Evolutionary conservation across 2,797 vertebrate species (phyloP).

Genomic region (Adrianichthys oophorus): DNA sequence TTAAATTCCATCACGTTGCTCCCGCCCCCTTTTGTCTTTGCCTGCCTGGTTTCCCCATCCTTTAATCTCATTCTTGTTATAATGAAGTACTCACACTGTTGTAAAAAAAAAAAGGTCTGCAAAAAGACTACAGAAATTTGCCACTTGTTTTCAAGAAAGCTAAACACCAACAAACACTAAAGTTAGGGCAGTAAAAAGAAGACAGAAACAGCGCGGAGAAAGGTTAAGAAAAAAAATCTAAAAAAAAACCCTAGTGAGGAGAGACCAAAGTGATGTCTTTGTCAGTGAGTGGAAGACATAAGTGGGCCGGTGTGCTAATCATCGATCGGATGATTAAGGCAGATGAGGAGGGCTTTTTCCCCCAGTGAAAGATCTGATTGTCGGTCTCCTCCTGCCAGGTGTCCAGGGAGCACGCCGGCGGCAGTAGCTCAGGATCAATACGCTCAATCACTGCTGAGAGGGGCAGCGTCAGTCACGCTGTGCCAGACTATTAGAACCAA

Average conservation of each 20-base stretch:
- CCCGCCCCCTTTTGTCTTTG: slow-evolving; percentile 23
- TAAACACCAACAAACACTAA: slow-evolving; percentile 2
- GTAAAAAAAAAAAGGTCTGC: slow-evolving; percentile 43
- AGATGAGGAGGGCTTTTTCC: slow-evolving; percentile 92
- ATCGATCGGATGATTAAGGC: slow-evolving; percentile 95
- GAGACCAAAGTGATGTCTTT: slow-evolving; percentile 64
- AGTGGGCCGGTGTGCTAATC: slow-evolving; percentile 83
- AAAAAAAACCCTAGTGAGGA: slow-evolving; percentile 14
- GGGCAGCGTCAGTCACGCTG: slow-evolving; percentile 79
- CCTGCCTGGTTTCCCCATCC: slow-evolving; percentile 1
- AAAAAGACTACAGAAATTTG: slow-evolving; percentile 42
- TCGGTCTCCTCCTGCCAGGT: slow-evolving; percentile 72
- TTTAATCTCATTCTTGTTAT: slow-evolving; percentile 15
- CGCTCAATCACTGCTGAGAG: slow-evolving; percentile 85
- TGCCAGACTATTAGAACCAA: slow-evolving; percentile 91
- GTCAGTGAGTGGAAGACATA: slow-evolving; percentile 68
- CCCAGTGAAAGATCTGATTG: slow-evolving; percentile 90
- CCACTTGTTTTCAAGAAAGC: slow-evolving; percentile 15
- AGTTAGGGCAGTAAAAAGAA: neutral
- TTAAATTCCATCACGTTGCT: slow-evolving; percentile 60
- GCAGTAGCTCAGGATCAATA: slow-evolving; percentile 83
- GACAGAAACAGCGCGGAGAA: slow-evolving; percentile 35
- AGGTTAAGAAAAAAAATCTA: slow-evolving; percentile 10
- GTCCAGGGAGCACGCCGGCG: slow-evolving; percentile 77
- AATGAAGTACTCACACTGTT: slow-evolving; percentile 54